These are phyloP conservation scores for Pungitius pungitius DNA, from an alignment of 2,113 vertebrate species.

Conservation along the genomic window DNA sequence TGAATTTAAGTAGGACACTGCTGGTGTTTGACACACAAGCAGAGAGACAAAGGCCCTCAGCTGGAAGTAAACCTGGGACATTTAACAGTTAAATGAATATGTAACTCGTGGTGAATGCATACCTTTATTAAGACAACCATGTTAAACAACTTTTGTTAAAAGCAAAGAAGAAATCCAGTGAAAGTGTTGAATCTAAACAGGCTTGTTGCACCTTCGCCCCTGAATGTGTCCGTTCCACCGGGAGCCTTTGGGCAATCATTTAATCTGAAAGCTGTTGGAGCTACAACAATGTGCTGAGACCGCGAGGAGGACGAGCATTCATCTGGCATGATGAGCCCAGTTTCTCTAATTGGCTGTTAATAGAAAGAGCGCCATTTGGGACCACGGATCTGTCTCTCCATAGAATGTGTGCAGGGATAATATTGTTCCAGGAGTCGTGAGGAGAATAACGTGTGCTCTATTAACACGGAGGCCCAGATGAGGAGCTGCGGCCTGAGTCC, in stretches of 20 bases:
- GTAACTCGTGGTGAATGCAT: not conserved
- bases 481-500: constrained; percentile 85
- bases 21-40: not conserved
- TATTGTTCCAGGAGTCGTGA: constrained; percentile 89
- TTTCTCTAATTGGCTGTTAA: constrained; percentile 80
- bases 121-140: not conserved
- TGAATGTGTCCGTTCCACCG: not conserved
- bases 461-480: constrained; percentile 80
- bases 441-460: constrained; percentile 85
- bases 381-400: constrained; percentile 79
- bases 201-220: not conserved
- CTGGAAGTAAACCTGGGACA: not conserved
- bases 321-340: constrained; percentile 70
- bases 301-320: constrained; percentile 41
- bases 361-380: constrained; percentile 80
- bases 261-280: not conserved
- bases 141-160: not conserved
- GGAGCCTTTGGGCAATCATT: not conserved
- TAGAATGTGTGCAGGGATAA: constrained; percentile 81
- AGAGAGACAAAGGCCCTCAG: not conserved
- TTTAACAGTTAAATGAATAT: not conserved
- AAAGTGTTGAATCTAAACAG: not conserved
- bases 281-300: not conserved
- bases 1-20: not conserved
- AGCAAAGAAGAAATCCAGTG: not conserved